These are phyloP conservation scores for Epicauta chinensis DNA, from an alignment of 1,140 invertebrate species.

Conservation along the genomic window DNA sequence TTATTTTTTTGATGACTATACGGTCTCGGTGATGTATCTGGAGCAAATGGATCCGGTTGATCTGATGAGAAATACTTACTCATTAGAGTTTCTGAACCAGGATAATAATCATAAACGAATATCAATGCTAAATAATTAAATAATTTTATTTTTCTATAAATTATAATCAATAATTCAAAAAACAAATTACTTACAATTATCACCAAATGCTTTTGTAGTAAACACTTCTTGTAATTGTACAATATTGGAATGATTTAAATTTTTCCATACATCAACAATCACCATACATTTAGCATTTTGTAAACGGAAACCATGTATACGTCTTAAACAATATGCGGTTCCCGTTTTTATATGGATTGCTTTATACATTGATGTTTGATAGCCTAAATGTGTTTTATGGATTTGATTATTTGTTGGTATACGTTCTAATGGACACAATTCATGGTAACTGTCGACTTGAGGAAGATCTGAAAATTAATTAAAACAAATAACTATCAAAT, in stretches of 20 bases:
- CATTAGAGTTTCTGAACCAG: constrained; percentile 81
- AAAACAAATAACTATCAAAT: no score
- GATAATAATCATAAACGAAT: constrained; percentile 95
- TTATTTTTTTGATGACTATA: constrained; percentile 81
- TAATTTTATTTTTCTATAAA: no score
- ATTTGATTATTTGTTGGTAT: constrained; percentile 44
- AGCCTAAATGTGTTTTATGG: constrained; percentile 63
- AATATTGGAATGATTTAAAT: constrained; percentile 87
- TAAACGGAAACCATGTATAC: constrained; percentile 82
- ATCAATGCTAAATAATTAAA: constrained; percentile 70
- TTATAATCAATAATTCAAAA: background rate
- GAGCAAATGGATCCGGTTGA: constrained; percentile 76
- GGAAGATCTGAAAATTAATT: constrained; percentile 61
- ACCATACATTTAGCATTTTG: constrained; percentile 80
- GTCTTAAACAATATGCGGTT: constrained; percentile 75
- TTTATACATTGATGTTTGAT: constrained; percentile 84
- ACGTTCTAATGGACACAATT: constrained; percentile 78
- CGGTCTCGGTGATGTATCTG: constrained; percentile 71
- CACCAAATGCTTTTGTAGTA: constrained; percentile 91
- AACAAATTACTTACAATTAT: constrained; percentile 64
- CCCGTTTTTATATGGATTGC: constrained; percentile 85
- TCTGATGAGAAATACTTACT: constrained; percentile 73
- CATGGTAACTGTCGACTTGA: constrained; percentile 82
- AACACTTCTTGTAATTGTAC: constrained; percentile 89
- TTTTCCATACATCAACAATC: constrained; percentile 88